Conservation (phyloP, 2,113 vertebrate genomes). For the Vimba vimba region DNA sequence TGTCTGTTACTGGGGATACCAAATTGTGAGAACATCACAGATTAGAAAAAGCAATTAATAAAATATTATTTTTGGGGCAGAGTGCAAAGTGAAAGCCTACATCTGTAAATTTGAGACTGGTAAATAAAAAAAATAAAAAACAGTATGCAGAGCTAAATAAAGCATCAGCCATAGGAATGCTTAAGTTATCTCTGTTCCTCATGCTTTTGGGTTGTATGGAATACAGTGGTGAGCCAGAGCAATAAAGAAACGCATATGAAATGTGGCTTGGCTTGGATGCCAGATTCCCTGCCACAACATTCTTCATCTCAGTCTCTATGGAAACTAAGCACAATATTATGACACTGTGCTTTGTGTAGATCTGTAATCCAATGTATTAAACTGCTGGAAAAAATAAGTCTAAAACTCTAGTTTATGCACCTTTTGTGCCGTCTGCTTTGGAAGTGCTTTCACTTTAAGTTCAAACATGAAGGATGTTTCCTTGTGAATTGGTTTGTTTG, state of each 20-base stretch:
- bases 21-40: background rate
- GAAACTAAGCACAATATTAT: conserved; percentile 71
- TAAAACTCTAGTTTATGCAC: conserved; percentile 48
- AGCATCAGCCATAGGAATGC: background rate
- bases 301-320: conserved; percentile 65
- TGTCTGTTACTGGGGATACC: too few relatives aligned
- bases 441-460: conserved; percentile 16
- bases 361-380: conserved; percentile 61
- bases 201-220: background rate
- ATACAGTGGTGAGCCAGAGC: conserved; percentile 56
- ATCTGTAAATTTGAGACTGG: background rate
- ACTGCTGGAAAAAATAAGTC: conserved; percentile 53
- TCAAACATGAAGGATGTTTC: background rate
- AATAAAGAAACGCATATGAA: conserved; percentile 56
- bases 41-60: background rate
- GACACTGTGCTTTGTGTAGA: conserved; percentile 59
- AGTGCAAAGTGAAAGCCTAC: background rate
- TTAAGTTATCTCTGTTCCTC: conserved; percentile 8
- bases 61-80: background rate
- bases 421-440: conserved; percentile 24
- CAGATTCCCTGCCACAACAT: conserved; percentile 57
- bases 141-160: background rate
- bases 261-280: conserved; percentile 58
- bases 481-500: background rate
- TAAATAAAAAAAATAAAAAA: background rate